phyloP scores from a whole-genome alignment of 2,888 invertebrate species.

The Trissoscelio sp. region DNA sequence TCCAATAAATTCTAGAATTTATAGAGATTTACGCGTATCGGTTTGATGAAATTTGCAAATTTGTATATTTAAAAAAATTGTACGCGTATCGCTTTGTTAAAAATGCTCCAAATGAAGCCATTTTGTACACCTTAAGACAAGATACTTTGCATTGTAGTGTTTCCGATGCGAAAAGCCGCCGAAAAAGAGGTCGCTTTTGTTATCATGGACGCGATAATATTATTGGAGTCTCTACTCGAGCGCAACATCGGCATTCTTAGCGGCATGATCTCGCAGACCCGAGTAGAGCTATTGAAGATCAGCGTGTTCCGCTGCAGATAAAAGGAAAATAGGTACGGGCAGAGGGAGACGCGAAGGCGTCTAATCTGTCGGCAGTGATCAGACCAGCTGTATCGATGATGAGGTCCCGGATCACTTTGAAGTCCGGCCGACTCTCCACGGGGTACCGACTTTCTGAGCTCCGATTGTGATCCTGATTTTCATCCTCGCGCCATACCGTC shows the following conservation, averaged over 20 bases:
- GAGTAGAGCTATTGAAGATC: slow-evolving; percentile 62
- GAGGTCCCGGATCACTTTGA: slow-evolving; percentile 82
- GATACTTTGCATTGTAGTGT: background rate
- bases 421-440: slow-evolving; percentile 78
- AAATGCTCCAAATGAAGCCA: no score
- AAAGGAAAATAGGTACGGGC: slow-evolving; percentile 56
- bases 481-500: slow-evolving; percentile 74
- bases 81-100: slow-evolving; percentile 1
- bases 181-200: slow-evolving; percentile 41
- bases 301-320: slow-evolving; percentile 40
- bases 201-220: slow-evolving; percentile 33
- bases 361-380: slow-evolving; percentile 83
- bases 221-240: slow-evolving; percentile 41
- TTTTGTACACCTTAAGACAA: background rate
- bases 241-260: slow-evolving; percentile 58
- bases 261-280: slow-evolving; percentile 29
- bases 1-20: no score
- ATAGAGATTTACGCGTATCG: background rate
- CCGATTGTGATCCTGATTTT: slow-evolving; percentile 78
- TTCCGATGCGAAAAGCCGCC: background rate
- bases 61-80: background rate
- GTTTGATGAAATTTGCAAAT: no score
- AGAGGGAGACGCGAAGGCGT: slow-evolving; percentile 76
- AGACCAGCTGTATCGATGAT: slow-evolving; percentile 82
- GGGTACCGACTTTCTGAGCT: slow-evolving; percentile 77